A percentile compares a stretch with the other conserved stretches of the same genome.
These are phyloP conservation scores for Ciconia nigra DNA, from an alignment of 2,797 vertebrate species.

Conservation along the genomic window DNA sequence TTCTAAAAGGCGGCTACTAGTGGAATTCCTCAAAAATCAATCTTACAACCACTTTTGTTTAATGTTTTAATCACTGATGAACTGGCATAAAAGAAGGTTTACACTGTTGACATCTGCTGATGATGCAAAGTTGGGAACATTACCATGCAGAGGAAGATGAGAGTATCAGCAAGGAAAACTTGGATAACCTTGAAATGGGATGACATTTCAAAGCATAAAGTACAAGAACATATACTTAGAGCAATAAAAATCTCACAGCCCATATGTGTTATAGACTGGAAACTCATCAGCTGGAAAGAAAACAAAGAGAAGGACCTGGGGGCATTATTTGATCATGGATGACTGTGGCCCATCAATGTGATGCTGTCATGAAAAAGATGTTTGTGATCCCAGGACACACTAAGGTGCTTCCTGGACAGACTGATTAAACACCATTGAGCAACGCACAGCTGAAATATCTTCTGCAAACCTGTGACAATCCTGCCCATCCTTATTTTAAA, in stretches of 20 bases:
- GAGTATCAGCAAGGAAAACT: not conserved
- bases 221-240: not conserved
- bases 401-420: not conserved
- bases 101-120: not conserved
- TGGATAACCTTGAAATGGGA: not conserved
- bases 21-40: not conserved
- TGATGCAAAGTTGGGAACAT: not conserved
- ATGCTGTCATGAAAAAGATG: not conserved
- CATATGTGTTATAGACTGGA: conserved; percentile 13
- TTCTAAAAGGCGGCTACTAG: not conserved
- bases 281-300: conserved; percentile 15
- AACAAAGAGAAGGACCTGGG: conserved; percentile 34
- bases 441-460: not conserved
- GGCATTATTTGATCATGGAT: conserved; percentile 16
- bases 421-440: not conserved
- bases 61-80: not conserved
- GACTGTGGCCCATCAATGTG: not conserved
- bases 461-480: not conserved
- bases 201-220: conserved; percentile 7
- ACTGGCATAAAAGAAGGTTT: not conserved
- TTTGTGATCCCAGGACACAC: not conserved
- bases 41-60: not conserved
- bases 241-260: conserved; percentile 31
- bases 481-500: not conserved
- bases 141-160: not conserved